These are phyloP conservation scores for Drosophila kuntzei DNA, from an alignment of 2,888 invertebrate genomes.

Conservation along the genomic window DNA sequence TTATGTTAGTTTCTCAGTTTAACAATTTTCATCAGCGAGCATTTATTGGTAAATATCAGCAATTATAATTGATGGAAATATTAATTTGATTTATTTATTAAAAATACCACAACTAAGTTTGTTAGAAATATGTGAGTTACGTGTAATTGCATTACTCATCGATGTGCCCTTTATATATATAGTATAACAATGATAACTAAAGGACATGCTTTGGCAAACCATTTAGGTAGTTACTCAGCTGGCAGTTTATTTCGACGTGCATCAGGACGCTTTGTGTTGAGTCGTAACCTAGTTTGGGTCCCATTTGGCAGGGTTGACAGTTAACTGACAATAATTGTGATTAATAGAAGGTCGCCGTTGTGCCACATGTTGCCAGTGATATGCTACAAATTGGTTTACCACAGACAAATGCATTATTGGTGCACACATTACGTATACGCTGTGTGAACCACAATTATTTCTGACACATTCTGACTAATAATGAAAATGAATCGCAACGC, in stretches of 20 bases:
- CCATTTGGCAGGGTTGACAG: constrained; percentile 25
- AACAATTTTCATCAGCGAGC: no score
- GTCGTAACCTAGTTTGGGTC: constrained; percentile 10
- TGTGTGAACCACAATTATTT: constrained; percentile 8
- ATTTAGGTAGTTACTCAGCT: constrained; percentile 14
- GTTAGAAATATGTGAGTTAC: background rate
- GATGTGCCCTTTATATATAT: background rate
- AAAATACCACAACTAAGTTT: background rate
- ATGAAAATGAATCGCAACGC: constrained; percentile 15
- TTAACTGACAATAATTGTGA: constrained; percentile 69
- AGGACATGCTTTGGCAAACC: background rate
- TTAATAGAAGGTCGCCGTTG: constrained; percentile 52
- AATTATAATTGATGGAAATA: background rate
- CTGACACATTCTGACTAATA: constrained; percentile 3
- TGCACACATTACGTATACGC: constrained; percentile 35
- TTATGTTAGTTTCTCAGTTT: no score
- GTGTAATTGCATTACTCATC: background rate
- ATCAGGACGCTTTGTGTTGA: constrained; percentile 5
- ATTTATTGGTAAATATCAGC: background rate
- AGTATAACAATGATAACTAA: background rate
- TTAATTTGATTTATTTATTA: background rate
- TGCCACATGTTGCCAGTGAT: constrained; percentile 24
- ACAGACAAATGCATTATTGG: constrained; percentile 40
- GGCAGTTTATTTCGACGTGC: background rate
- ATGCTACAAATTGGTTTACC: constrained; percentile 22